Evolutionary conservation across 2,888 invertebrate genomes (phyloP), one percentile per base, ranked within the genome.

Genomic region (Cheilosia grossa): DNA sequence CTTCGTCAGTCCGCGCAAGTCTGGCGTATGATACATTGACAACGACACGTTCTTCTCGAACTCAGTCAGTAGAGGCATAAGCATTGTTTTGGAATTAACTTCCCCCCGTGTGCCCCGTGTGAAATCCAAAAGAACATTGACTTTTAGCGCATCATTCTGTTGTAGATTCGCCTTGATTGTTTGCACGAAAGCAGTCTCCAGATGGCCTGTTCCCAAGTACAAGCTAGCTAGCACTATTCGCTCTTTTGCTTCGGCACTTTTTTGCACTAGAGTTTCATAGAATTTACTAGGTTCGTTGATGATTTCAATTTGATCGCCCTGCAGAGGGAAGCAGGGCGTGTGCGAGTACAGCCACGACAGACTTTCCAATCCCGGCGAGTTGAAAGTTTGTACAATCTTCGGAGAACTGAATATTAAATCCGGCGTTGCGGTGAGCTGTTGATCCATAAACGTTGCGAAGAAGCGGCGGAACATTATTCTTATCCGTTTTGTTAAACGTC

Each of bases 21-120:
- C 94, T 0, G 99, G 99, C 0, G 99, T 98, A 91, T 99, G 99
- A 90, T 98, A 99, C 61, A 99, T 93, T 59, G 95, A 96, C 19
- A 99, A 93, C 82, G 93, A 93, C 89, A 95, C 95, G 53, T 91
- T 90, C 74, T 94, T 94, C 33, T 93, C 90, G 70, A 93, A 93
- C 81, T 94, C 92, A 47, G 94, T 92, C 10, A 98, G 89, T 82
- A 98, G 92, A 0, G 97, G 96, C 87, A 95, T 92, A 44, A 99
- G 92, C 93, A 98, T 94, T 21, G 95, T 95, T 87, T 97, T 93
- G 2, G 97, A 98, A 89, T 96, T 96, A 0, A 80, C 63, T 81
- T 93, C 93, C 9, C 97, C 98, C 56, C 99, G 93, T 6, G 97
- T 97, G 2, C 98, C 98, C 87, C 99, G 93, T 82, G 96, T 96